These are phyloP conservation scores for Fistularia commersonii DNA, from an alignment of 2,797 vertebrate genomes.

Conservation along the genomic window DNA sequence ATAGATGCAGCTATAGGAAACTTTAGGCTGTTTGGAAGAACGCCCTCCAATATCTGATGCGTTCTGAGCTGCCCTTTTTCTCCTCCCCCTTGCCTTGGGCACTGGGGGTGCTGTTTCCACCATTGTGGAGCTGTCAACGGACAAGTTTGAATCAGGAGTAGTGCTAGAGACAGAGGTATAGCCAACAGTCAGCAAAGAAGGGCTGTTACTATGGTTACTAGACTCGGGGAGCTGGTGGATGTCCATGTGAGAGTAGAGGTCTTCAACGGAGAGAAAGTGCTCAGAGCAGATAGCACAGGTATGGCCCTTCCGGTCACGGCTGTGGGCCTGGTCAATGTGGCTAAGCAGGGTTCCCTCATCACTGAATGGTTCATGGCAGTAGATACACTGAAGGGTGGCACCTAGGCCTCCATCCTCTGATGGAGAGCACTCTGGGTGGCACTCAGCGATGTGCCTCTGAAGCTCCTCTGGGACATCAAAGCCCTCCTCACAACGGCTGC, in stretches of 20 bases:
- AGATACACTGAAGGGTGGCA: conserved; percentile 91
- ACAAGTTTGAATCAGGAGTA: conserved; percentile 97
- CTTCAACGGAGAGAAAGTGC: conserved; percentile 91
- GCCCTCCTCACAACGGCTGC: conserved; percentile 96
- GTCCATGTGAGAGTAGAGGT: conserved; percentile 97
- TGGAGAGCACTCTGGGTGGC: conserved; percentile 95
- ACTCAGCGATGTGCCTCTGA: conserved; percentile 96
- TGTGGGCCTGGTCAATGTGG: conserved; percentile 93
- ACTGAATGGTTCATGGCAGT: conserved; percentile 95
- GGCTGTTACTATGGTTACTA: conserved; percentile 97
- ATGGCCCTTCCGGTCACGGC: conserved; percentile 87
- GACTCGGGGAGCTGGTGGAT: conserved; percentile 96
- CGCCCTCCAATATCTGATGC: conserved; percentile 83
- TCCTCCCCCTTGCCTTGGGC: conserved; percentile 86
- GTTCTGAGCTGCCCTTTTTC: conserved; percentile 90
- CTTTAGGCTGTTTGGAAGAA: conserved; percentile 88
- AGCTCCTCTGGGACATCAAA: conserved; percentile 97
- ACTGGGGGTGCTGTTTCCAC: conserved; percentile 87
- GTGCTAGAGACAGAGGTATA: conserved; percentile 98
- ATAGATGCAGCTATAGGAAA: conserved; percentile 96
- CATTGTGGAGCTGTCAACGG: conserved; percentile 95
- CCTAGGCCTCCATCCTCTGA: conserved; percentile 83
- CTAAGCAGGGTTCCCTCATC: conserved; percentile 90
- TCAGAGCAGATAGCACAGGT: conserved; percentile 92
- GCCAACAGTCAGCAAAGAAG: conserved; percentile 91